phyloP scores from a whole-genome alignment of 2,888 invertebrate species.

The Argyresthia goedartella region DNA sequence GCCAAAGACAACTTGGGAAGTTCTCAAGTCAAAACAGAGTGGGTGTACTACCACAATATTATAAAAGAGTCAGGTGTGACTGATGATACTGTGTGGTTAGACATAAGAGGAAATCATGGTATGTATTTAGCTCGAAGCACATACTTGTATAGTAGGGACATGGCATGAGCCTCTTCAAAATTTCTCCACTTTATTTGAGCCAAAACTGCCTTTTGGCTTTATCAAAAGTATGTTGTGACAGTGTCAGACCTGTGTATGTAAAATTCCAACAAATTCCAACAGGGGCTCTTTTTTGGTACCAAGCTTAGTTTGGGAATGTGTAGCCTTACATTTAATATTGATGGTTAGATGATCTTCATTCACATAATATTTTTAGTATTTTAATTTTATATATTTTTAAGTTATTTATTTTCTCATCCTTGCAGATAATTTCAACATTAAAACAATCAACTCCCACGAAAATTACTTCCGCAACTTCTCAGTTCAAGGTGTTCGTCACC shows the following conservation, averaged over 20 bases:
- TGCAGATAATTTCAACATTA: constrained; percentile 91
- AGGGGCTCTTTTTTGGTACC: too few relatives aligned
- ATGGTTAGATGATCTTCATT: too few relatives aligned
- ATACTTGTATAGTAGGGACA: too few relatives aligned
- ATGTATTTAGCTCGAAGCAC: too few relatives aligned
- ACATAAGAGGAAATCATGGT: constrained; percentile 95
- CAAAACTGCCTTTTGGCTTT: too few relatives aligned
- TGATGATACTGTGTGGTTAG: constrained; percentile 84
- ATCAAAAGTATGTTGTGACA: too few relatives aligned
- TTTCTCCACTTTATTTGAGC: too few relatives aligned
- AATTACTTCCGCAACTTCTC: constrained; percentile 87
- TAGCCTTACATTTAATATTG: too few relatives aligned
- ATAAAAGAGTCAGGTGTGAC: constrained; percentile 76
- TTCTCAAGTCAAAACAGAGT: constrained; percentile 84
- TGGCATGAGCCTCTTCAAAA: too few relatives aligned
- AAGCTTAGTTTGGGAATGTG: too few relatives aligned
- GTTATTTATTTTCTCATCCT: constrained; percentile 6
- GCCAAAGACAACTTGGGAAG: constrained; percentile 84
- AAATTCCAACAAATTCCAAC: too few relatives aligned
- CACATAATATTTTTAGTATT: not conserved
- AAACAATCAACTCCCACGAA: constrained; percentile 73
- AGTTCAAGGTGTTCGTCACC: constrained; percentile 77
- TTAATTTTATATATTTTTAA: not conserved
- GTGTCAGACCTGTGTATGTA: too few relatives aligned
- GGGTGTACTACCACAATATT: constrained; percentile 81